phyloP scores from a whole-genome alignment of 2,888 invertebrate genomes.

The Macrostomum cliftonense region DNA sequence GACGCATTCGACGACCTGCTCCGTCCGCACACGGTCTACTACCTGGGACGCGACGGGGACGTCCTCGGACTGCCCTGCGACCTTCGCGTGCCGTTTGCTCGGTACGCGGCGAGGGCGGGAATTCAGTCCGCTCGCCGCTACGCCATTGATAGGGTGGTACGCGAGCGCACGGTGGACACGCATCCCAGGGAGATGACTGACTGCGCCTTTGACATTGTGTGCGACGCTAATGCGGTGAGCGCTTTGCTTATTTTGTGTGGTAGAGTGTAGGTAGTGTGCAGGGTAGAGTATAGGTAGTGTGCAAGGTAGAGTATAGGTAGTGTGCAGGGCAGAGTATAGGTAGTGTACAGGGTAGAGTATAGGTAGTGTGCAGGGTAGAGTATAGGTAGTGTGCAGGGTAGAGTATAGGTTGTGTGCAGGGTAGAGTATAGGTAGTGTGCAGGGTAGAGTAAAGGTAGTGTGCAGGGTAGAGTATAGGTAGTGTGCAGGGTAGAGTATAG shows the following conservation, averaged over 20 bases:
- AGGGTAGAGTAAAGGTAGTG: no score
- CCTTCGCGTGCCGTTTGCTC: constrained; percentile 56
- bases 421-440: no score
- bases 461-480: constrained; percentile 15
- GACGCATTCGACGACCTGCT: constrained; percentile 20
- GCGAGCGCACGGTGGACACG: constrained; percentile 54
- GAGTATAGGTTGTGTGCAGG: no score
- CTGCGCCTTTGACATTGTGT: constrained; percentile 78
- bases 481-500: no score
- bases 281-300: no score
- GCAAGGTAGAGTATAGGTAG: no score
- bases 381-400: no score
- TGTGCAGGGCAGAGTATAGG: no score
- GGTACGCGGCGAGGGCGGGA: constrained; percentile 58
- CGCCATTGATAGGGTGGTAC: constrained; percentile 63
- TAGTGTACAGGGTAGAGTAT: no score
- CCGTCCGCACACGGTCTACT: constrained; percentile 43
- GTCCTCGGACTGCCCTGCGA: constrained; percentile 69
- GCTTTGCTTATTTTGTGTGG: no score
- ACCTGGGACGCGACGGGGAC: constrained; percentile 70
- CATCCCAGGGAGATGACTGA: constrained; percentile 73
- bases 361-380: no score
- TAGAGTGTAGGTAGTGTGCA: no score
- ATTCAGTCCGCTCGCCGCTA: constrained; percentile 62
- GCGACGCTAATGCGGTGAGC: constrained; percentile 38